Evolutionary conservation across 2,888 invertebrate species (phyloP).

Genomic region (Xestoiulus laeticollis): DNA sequence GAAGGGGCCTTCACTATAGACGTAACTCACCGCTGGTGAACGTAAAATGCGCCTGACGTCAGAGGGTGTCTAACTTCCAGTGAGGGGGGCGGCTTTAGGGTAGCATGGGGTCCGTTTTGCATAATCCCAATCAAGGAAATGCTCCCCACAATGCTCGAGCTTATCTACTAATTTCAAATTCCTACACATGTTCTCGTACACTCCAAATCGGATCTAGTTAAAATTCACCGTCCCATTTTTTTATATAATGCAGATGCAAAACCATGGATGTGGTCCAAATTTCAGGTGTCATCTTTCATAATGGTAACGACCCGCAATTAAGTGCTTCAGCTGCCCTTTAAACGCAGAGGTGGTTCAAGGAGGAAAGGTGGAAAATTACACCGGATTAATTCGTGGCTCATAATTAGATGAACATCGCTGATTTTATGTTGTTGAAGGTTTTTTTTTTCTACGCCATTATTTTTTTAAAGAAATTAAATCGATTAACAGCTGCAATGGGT

Average conservation of each 20-base stretch:
- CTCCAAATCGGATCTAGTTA: neutral
- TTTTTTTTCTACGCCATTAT: neutral
- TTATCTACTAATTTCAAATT: neutral
- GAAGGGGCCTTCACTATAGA: too few relatives aligned
- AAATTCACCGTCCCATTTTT: neutral
- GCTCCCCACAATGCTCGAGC: neutral
- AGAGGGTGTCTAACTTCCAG: too few relatives aligned
- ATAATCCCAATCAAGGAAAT: neutral
- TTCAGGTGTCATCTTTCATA: constrained; percentile 11
- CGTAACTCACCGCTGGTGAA: too few relatives aligned
- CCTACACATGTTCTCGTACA: neutral
- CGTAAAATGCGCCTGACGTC: too few relatives aligned
- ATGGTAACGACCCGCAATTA: constrained; percentile 4
- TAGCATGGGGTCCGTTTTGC: neutral
- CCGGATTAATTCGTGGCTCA: neutral
- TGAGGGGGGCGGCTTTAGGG: neutral
- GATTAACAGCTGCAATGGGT: neutral
- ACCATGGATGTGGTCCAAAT: neutral
- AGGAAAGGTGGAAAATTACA: neutral
- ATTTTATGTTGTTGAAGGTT: neutral
- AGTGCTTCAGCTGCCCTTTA: neutral
- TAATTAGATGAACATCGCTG: constrained; percentile 15
- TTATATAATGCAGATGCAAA: neutral
- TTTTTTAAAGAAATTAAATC: neutral
- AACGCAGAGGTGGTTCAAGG: neutral